Evolutionary conservation across 1,140 invertebrate genomes (phyloP).

Genomic region (Tenebrio molitor): DNA sequence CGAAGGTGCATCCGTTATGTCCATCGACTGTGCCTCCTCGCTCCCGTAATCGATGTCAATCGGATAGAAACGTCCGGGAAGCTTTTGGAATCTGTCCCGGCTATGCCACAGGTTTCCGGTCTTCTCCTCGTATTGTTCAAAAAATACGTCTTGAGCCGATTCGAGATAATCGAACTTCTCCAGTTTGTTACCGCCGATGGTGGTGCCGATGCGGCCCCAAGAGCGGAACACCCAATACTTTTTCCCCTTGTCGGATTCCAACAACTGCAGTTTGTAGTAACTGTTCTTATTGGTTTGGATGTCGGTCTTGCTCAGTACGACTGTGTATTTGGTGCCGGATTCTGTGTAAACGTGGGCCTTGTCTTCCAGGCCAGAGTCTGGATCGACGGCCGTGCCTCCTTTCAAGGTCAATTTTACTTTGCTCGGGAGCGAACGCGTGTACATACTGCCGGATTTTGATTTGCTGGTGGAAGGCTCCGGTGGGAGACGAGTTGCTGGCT

Average conservation of each 20-base stretch:
- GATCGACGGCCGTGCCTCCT: conserved; percentile 91
- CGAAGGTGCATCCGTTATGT: conserved; percentile 71
- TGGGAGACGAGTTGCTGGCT: conserved; percentile 72
- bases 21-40: conserved; percentile 62
- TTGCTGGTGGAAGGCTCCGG: conserved; percentile 67
- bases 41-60: conserved; percentile 92
- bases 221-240: conserved; percentile 70
- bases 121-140: conserved; percentile 83
- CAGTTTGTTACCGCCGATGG: conserved; percentile 85
- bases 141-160: conserved; percentile 80
- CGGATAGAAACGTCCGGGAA: conserved; percentile 86
- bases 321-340: conserved; percentile 77
- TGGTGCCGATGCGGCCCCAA: conserved; percentile 97
- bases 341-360: conserved; percentile 84
- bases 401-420: conserved; percentile 86
- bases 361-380: conserved; percentile 86
- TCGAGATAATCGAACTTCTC: conserved; percentile 71
- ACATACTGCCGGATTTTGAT: conserved; percentile 76
- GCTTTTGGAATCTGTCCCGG: conserved; percentile 82
- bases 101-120: conserved; percentile 85
- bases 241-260: conserved; percentile 80
- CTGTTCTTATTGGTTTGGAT: conserved; percentile 91
- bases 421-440: conserved; percentile 75
- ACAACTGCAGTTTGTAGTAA: conserved; percentile 94
- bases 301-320: conserved; percentile 88